phyloP scores from a whole-genome alignment of 2,797 vertebrate species.

The Sebastolobus alascanus region DNA sequence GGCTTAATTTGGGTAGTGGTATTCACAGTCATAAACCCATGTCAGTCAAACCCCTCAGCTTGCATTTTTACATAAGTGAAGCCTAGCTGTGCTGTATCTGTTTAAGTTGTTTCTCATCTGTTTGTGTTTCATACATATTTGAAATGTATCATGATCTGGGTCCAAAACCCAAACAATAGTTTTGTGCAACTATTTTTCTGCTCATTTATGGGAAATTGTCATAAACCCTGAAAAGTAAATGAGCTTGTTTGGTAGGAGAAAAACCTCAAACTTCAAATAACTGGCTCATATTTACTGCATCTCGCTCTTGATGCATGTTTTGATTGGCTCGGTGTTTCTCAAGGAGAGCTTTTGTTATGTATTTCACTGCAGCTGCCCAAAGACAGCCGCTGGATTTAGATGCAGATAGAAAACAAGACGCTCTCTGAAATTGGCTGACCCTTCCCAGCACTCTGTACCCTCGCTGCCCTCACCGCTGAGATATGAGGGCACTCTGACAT shows the following conservation, averaged over 20 bases:
- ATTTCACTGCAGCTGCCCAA: constrained; percentile 60
- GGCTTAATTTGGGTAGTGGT: neutral
- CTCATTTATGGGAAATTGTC: constrained; percentile 61
- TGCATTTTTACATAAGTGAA: constrained; percentile 40
- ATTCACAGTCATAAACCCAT: constrained; percentile 12
- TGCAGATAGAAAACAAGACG: constrained; percentile 67
- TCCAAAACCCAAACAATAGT: constrained; percentile 58
- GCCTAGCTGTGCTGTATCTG: constrained; percentile 25
- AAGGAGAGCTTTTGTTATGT: constrained; percentile 64
- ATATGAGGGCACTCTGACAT: constrained; percentile 79
- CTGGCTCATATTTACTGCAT: constrained; percentile 66
- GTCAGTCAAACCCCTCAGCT: constrained; percentile 10
- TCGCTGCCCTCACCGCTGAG: constrained; percentile 62
- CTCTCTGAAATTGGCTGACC: constrained; percentile 72
- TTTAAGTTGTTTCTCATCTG: constrained; percentile 44
- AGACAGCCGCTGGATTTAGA: constrained; percentile 71
- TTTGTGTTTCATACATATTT: constrained; percentile 67
- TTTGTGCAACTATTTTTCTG: constrained; percentile 37
- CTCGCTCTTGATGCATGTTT: constrained; percentile 57
- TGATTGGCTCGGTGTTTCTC: constrained; percentile 59
- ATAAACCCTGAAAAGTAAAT: constrained; percentile 70
- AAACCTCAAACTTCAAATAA: constrained; percentile 74
- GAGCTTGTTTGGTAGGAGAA: constrained; percentile 61
- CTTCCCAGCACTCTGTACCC: constrained; percentile 56
- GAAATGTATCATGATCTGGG: constrained; percentile 54